Evolutionary conservation across 2,888 invertebrate genomes (phyloP).

Genomic region (Drosophila suboccidentalis): DNA sequence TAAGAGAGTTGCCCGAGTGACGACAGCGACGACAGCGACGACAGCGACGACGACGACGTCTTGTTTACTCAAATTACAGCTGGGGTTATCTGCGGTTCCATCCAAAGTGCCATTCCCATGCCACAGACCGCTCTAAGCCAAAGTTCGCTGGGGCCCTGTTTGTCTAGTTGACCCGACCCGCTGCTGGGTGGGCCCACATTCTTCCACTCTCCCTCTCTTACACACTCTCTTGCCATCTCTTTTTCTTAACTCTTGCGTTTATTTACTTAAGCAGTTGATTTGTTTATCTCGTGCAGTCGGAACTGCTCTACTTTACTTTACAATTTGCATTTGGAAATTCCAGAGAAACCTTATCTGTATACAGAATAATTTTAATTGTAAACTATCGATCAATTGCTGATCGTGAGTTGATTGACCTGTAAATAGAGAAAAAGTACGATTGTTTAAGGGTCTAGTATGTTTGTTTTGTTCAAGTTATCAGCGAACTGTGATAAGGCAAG

Average conservation of each 20-base stretch:
- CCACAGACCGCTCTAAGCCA: constrained; percentile 26
- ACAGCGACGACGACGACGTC: constrained; percentile 39
- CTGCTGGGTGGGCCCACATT: constrained; percentile 21
- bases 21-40: constrained; percentile 37
- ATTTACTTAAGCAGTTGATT: constrained; percentile 34
- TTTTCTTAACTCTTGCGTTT: constrained; percentile 18
- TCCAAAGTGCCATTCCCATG: constrained; percentile 46
- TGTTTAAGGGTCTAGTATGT: constrained; percentile 4
- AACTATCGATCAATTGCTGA: constrained; percentile 37
- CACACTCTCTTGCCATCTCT: background rate
- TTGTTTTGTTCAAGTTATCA: constrained; percentile 2
- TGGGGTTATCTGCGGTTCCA: constrained; percentile 59
- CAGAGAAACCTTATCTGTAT: constrained; percentile 35
- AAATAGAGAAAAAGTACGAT: background rate
- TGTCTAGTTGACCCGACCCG: constrained; percentile 62
- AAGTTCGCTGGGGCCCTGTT: constrained; percentile 29
- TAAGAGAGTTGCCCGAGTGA: constrained; percentile 58
- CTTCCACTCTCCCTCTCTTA: background rate
- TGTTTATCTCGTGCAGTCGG: constrained; percentile 35
- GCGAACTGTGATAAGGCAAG: constrained; percentile 10
- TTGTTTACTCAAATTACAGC: constrained; percentile 76
- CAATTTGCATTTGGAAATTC: constrained; percentile 55
- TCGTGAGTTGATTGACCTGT: constrained; percentile 42
- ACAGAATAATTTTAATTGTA: constrained; percentile 29
- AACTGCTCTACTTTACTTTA: constrained; percentile 41